Evolutionary conservation across 1,140 invertebrate species (phyloP), one percentile per base, ranked within the genome.

Genomic region (Chrysomallon squamiferum): DNA sequence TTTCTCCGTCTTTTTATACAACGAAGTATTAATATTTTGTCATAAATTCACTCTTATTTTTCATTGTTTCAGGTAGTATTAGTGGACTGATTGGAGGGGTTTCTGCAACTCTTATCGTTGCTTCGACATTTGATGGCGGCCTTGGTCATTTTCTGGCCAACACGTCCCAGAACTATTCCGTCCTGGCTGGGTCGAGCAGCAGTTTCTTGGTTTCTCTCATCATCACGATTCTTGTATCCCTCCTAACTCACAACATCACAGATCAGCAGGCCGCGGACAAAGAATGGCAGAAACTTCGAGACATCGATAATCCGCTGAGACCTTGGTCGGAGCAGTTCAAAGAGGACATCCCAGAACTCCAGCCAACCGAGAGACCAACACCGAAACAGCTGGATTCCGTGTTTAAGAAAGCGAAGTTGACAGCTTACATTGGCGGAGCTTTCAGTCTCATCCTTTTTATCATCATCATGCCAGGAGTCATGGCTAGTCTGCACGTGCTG

Each of bases 261-360:
- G 32, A 32, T 13, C 41, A 62, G 13, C 60, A 11, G 30, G 62
- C 71, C 20, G 62, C 56, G 54, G 54, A 59, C 60, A 59, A 62
- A 22, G 77, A 77, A 65, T 86, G 85, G 84, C 72, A 77, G 54
- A 81, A 79, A 67, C 82, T 82, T 0, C 67, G 84, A 18, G 74
- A 83, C 38, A 86, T 86, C 49, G 82, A 86, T 59, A 85, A 85
- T 59, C 85, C 85, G 0, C 71, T 86, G 20, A 73, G 71, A 43
- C 83, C 85, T 30, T 86, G 83, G 81, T 57, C 68, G 27, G 67
- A 83, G 27, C 52, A 75, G n/a, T 85, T 82, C 66, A 60, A 74
- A 32, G 69, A 82, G 58, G 75, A 83, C 52, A 59, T 79, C 0
- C 54, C 67, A 9, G 4, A 64, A 6, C 59, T 73, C 50, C 64